These are phyloP conservation scores for Plotosus lineatus DNA, from an alignment of 2,113 vertebrate genomes.

Conservation along the genomic window DNA sequence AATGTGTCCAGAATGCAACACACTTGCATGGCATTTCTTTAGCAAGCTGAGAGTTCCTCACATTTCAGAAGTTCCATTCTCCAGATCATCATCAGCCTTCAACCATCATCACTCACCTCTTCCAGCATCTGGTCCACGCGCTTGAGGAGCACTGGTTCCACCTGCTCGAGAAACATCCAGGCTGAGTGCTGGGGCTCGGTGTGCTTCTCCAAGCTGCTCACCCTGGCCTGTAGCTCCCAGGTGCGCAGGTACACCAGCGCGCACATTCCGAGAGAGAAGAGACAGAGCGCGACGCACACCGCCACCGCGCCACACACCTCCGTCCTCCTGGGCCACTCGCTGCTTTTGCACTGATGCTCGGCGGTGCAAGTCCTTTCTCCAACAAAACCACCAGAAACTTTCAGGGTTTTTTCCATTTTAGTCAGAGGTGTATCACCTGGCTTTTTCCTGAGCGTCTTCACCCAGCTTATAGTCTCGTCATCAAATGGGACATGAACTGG, in stretches of 20 bases:
- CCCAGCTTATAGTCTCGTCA: conserved; percentile 14
- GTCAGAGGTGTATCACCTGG: background rate
- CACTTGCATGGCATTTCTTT: background rate
- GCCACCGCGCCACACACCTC: conserved; percentile 47
- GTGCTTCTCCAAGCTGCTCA: conserved; percentile 70
- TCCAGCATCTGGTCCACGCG: conserved; percentile 68
- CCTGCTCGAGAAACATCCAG: conserved; percentile 74
- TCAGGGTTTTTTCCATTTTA: conserved; percentile 65
- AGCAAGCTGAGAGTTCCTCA: background rate
- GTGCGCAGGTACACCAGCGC: conserved; percentile 63
- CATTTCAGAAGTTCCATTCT: background rate
- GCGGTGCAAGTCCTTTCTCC: conserved; percentile 49
- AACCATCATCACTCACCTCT: conserved; percentile 48
- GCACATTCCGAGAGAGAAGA: conserved; percentile 70
- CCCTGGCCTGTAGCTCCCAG: conserved; percentile 68
- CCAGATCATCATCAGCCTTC: too few species aligned
- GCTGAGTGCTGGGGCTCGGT: conserved; percentile 60
- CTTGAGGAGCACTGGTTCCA: conserved; percentile 69
- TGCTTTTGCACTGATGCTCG: conserved; percentile 54
- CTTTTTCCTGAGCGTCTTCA: conserved; percentile 31
- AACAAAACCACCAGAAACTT: conserved; percentile 15
- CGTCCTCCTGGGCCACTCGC: conserved; percentile 54
- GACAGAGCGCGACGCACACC: conserved; percentile 56
- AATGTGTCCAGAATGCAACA: background rate
- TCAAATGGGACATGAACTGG: conserved; percentile 7